phyloP scores from a whole-genome alignment of 1,140 invertebrate species.

The Drosophila takahashii region DNA sequence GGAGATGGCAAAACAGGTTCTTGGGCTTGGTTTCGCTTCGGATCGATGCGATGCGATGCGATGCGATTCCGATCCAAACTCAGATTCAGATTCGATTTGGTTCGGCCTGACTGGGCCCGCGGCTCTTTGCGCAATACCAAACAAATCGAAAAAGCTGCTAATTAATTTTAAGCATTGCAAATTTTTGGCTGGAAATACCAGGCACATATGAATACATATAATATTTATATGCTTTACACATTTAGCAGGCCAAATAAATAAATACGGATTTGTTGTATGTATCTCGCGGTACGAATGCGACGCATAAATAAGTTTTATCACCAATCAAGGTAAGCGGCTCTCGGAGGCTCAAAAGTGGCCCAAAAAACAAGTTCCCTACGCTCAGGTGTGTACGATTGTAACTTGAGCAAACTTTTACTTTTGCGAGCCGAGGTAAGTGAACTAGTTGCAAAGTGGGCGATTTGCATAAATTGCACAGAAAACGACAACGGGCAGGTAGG shows the following conservation, averaged over 20 bases:
- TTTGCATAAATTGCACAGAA: slow-evolving; percentile 72
- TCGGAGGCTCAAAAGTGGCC: slow-evolving; percentile 51
- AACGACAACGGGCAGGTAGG: slow-evolving; percentile 33
- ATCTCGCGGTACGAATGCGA: slow-evolving; percentile 51
- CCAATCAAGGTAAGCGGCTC: slow-evolving; percentile 76
- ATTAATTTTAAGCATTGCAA: slow-evolving; percentile 77
- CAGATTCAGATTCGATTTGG: slow-evolving; percentile 18
- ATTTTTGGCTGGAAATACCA: slow-evolving; percentile 71
- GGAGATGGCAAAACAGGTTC: slow-evolving; percentile 42
- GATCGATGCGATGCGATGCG: neutral
- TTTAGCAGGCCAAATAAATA: slow-evolving; percentile 54
- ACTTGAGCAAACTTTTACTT: slow-evolving; percentile 75
- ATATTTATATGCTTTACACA: slow-evolving; percentile 68
- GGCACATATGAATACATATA: slow-evolving; percentile 39
- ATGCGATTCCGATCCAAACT: neutral
- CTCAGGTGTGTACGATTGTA: slow-evolving; percentile 32
- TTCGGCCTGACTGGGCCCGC: slow-evolving; percentile 30
- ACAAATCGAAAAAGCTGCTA: slow-evolving; percentile 64
- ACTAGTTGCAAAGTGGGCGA: slow-evolving; percentile 76
- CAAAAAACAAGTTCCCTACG: slow-evolving; percentile 63
- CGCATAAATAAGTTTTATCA: slow-evolving; percentile 82
- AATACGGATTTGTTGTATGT: slow-evolving; percentile 39
- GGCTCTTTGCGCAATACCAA: slow-evolving; percentile 64
- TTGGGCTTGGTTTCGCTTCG: slow-evolving; percentile 14
- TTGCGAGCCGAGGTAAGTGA: slow-evolving; percentile 71